Evolutionary conservation across 1,140 invertebrate genomes (phyloP), one percentile per base, ranked within the genome.

Genomic region (Leucophenga varia): DNA sequence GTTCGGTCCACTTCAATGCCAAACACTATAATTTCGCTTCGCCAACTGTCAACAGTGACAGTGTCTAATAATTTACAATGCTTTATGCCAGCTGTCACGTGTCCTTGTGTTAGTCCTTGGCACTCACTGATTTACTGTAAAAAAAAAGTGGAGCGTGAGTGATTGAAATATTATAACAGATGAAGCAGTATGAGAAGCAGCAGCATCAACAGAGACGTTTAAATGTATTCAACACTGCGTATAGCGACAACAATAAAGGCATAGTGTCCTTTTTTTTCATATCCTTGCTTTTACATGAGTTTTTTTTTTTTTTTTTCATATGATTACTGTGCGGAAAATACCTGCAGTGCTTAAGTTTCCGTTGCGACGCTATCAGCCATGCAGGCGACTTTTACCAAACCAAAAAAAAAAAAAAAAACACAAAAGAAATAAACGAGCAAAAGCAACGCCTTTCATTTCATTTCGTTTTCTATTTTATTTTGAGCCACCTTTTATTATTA

Each of bases 281-380:
- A 38, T 25, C 47, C 41, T 40, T 37, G 34, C 18, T 47, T 36
- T 21, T 32, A 30, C 25, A n/a, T 28, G 25, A 25, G 32, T 30
- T 34, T 30, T 30, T 7, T 7, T 30, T 7, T 30, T 30, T 7
- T 7, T 30, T 7, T 12, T 30, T 7, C 7, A 37, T 34, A 40
- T 39, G 43, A 44, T 59, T 56, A 48, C 63, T 61, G 65, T 58
- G 63, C 63, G 63, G 63, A 65, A 65, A 67, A 67, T 61, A 61
- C 5, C 22, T 25, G 22, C 22, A 25, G 5, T 25, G 22, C 22
- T 25, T 10, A 10, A 6, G 22, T 25, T 25, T 25, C 22, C 22
- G 22, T 6, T 10, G 22, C 22, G 40, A 49, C 47, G 22, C 10
- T 25, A 25, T 25, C 22, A 25, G 22, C 10, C 34, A 6, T 25